Conservation (phyloP, 1,140 invertebrate species). For the Bemisia tabaci region DNA sequence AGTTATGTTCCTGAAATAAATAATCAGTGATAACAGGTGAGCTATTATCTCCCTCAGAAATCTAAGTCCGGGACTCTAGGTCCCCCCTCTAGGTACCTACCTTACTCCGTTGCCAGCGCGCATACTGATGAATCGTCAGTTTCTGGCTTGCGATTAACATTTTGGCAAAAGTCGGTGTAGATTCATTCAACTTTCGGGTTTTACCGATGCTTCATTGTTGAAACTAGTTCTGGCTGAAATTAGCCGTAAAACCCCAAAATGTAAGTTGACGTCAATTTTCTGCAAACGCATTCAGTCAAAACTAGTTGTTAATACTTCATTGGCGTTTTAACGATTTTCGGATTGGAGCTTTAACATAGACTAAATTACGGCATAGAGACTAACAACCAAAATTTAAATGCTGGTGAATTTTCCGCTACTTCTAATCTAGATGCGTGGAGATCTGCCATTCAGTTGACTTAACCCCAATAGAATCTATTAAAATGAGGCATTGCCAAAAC, state of each 20-base stretch:
- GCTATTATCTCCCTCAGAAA: background rate
- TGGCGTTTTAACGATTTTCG: background rate
- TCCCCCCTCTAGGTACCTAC: too few species aligned
- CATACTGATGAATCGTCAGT: background rate
- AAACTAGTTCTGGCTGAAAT: background rate
- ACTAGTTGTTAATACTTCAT: background rate
- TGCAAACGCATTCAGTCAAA: background rate
- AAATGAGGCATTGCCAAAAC: too few species aligned
- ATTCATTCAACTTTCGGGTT: background rate
- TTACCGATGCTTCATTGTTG: background rate
- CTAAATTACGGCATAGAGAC: too few species aligned
- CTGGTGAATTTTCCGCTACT: too few species aligned
- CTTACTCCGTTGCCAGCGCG: background rate
- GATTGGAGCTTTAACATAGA: background rate
- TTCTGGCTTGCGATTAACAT: background rate
- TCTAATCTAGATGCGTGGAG: too few species aligned
- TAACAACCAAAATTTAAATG: too few species aligned
- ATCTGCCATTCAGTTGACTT: too few species aligned
- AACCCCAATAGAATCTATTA: too few species aligned
- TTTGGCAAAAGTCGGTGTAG: background rate
- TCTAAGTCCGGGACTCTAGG: background rate
- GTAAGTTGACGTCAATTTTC: background rate
- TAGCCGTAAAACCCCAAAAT: background rate
- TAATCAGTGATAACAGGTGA: background rate
- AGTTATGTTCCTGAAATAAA: background rate